phyloP scores from a whole-genome alignment of 1,140 invertebrate species.

The Druon quercuslanigerum region DNA sequence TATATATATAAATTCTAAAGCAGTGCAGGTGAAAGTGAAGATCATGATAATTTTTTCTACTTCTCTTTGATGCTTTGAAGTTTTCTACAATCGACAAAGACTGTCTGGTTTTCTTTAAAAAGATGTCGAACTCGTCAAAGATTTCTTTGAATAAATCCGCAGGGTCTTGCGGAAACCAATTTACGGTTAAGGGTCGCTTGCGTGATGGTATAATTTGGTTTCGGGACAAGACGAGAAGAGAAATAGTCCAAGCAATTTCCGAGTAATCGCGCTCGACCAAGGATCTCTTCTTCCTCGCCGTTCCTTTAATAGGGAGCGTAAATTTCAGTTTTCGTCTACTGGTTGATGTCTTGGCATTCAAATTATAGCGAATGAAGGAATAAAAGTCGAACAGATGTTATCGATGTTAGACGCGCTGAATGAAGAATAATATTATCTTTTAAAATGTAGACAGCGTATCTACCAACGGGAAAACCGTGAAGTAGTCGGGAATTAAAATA shows the following conservation, averaged over 20 bases:
- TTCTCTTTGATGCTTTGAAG: background rate
- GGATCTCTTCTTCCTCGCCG: background rate
- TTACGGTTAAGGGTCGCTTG: background rate
- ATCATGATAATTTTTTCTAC: slow-evolving; percentile 8
- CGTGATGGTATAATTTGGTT: slow-evolving; percentile 9
- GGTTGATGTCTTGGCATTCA: no score
- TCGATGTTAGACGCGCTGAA: no score
- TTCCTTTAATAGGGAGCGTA: background rate
- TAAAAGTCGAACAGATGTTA: no score
- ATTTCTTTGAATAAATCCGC: slow-evolving; percentile 19
- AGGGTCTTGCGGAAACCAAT: slow-evolving; percentile 19
- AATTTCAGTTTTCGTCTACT: no score
- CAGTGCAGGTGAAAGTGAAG: slow-evolving; percentile 20
- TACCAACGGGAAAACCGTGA: no score
- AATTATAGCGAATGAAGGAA: no score
- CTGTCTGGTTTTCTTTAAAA: background rate
- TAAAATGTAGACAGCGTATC: no score
- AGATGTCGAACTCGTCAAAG: slow-evolving; percentile 26
- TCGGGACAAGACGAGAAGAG: background rate
- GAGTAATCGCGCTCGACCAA: background rate
- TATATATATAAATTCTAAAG: slow-evolving; percentile 7
- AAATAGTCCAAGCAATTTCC: slow-evolving; percentile 18
- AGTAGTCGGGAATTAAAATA: no score
- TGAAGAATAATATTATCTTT: no score
- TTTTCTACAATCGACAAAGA: slow-evolving; percentile 19